Evolutionary conservation across 2,888 invertebrate species (phyloP).

Genomic region (Drosophila paramelanica): DNA sequence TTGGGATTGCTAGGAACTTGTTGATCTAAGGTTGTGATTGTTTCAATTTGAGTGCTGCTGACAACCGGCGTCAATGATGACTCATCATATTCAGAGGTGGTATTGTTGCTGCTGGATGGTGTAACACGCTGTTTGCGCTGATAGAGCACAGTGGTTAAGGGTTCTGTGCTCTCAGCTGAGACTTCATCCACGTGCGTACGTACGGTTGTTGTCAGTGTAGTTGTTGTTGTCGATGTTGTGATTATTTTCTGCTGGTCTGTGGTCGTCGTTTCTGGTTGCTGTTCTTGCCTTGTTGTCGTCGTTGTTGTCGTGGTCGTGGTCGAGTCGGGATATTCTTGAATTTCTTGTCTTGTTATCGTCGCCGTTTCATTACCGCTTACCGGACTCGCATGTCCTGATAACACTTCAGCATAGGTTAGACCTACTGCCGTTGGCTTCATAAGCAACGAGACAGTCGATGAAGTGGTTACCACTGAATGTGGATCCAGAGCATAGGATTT

Average conservation of each 20-base stretch:
- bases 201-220: constrained; percentile 44
- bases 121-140: constrained; percentile 45
- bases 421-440: constrained; percentile 84
- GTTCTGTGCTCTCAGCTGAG: constrained; percentile 10
- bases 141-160: constrained; percentile 48
- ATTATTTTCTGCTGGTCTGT: constrained; percentile 40
- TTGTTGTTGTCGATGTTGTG: constrained; percentile 43
- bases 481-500: constrained; percentile 92
- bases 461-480: constrained; percentile 86
- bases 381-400: constrained; percentile 87
- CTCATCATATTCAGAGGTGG: constrained; percentile 31
- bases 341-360: constrained; percentile 42
- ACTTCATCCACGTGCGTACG: constrained; percentile 47
- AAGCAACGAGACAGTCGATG: constrained; percentile 86
- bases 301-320: constrained; percentile 42
- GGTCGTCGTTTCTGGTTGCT: constrained; percentile 42
- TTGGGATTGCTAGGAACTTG: constrained; percentile 55
- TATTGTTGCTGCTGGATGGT: constrained; percentile 40
- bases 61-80: constrained; percentile 8
- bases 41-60: constrained; percentile 24
- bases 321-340: constrained; percentile 32
- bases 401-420: constrained; percentile 89
- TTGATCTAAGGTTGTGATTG: constrained; percentile 29
- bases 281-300: constrained; percentile 43
- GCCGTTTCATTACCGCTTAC: constrained; percentile 76